Evolutionary conservation across 1,140 invertebrate species (phyloP).

Genomic region (Hylaeus volcanicus): DNA sequence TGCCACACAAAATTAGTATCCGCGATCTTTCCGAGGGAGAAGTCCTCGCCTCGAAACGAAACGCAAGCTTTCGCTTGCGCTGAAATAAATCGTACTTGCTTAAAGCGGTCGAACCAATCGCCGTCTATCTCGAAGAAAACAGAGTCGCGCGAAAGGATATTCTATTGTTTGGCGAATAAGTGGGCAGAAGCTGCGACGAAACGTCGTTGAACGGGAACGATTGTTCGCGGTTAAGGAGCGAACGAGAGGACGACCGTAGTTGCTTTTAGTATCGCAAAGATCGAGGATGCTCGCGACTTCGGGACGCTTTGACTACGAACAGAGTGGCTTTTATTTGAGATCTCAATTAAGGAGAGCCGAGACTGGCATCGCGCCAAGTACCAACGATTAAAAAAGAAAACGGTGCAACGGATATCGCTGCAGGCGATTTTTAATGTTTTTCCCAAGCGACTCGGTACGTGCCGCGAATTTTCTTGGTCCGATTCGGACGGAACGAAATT

Average conservation of each 20-base stretch:
- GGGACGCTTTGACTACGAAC: constrained; percentile 14
- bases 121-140: no score
- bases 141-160: background rate
- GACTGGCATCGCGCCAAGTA: constrained; percentile 15
- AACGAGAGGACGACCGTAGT: background rate
- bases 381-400: constrained; percentile 21
- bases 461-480: constrained; percentile 29
- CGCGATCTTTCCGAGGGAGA: no score
- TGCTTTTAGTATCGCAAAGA: background rate
- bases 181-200: background rate
- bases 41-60: no score
- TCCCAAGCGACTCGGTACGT: constrained; percentile 40
- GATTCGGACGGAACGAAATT: constrained; percentile 28
- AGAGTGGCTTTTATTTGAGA: constrained; percentile 14
- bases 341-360: constrained; percentile 34
- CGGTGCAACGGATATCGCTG: constrained; percentile 28
- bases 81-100: no score
- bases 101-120: no score
- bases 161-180: background rate
- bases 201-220: background rate
- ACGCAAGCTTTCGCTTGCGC: no score
- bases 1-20: no score
- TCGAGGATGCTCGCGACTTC: background rate
- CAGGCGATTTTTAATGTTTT: constrained; percentile 49
- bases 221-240: background rate